Evolutionary conservation across 1,140 invertebrate species (phyloP), one percentile per base, ranked within the genome.

Genomic region (Calosoma granatense): DNA sequence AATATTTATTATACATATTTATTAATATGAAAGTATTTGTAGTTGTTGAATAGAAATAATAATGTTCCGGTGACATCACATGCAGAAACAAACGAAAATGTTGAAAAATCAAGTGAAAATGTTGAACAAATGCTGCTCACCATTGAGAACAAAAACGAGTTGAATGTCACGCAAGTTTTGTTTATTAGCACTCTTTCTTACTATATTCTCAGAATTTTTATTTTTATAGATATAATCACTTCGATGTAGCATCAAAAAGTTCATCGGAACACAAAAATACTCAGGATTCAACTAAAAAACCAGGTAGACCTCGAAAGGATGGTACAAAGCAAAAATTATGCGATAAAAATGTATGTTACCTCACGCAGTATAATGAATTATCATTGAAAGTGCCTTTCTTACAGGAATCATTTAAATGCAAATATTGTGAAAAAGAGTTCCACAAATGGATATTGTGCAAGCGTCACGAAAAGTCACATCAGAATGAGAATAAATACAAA

Each of bases 401-500:
- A 41, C 41, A 51, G 71, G 73, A 73, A 2, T 72, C 73, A 22
- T 76, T 75, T 59, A 73, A 67, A 43, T 84, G 82, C 67, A 72
- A 75, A 9, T 70, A 74, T 22, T 84, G 82, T 69, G 71, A 71
- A 1, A 72, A 78, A 68, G 69, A 75, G 53, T 82, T 82, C 64
- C 66, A 66, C 26, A 78, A 77, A 57, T 77, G 74, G 67, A 72
- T 68, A 12, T 71, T 78, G 36, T 73, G 78, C 14, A 75, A 75
- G 56, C 72, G 76, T 53, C 83, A 85, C 65, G 69, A 75, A 63
- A 73, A 75, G 53, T 71, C 71, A 23, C 84, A 86, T 67, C 74
- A 77, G 2, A 76, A 81, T 53, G 81, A 84, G 53, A 86, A 86
- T 64, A 77, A 81, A 19, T 79, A 76, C 63, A 71, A 76, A 26